These are phyloP conservation scores for Sylvicola fuscatus DNA, from an alignment of 2,888 invertebrate species.

Conservation along the genomic window DNA sequence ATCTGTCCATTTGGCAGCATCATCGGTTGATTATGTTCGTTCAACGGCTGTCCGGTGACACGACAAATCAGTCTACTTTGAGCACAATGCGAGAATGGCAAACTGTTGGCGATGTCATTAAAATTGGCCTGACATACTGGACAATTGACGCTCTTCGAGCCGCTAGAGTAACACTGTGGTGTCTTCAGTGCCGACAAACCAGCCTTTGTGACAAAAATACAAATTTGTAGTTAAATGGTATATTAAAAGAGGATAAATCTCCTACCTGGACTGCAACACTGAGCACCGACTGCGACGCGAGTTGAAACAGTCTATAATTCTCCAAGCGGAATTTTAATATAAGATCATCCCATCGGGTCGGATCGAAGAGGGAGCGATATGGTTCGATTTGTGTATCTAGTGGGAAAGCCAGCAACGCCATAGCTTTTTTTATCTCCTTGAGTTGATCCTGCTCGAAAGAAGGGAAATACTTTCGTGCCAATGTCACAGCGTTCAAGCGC, in stretches of 20 bases:
- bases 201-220: slow-evolving; percentile 26
- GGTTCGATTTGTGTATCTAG: slow-evolving; percentile 35
- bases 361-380: slow-evolving; percentile 43
- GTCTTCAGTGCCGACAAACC: slow-evolving; percentile 92
- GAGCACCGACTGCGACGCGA: slow-evolving; percentile 78
- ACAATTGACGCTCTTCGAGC: slow-evolving; percentile 62
- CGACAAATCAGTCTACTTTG: slow-evolving; percentile 88
- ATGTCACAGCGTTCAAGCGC: slow-evolving; percentile 80
- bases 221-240: neutral
- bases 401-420: slow-evolving; percentile 92
- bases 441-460: slow-evolving; percentile 72
- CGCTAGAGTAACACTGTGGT: slow-evolving; percentile 59
- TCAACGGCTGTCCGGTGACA: slow-evolving; percentile 75
- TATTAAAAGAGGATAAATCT: neutral
- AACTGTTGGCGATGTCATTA: slow-evolving; percentile 59
- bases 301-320: slow-evolving; percentile 85
- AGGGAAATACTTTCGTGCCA: slow-evolving; percentile 84
- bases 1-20: slow-evolving; percentile 98
- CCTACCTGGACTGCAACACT: slow-evolving; percentile 61
- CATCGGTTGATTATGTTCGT: slow-evolving; percentile 96
- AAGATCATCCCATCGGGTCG: slow-evolving; percentile 59
- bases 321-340: slow-evolving; percentile 83
- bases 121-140: slow-evolving; percentile 84
- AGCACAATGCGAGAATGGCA: slow-evolving; percentile 92
- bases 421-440: slow-evolving; percentile 75